These are phyloP conservation scores for Acleris cristana DNA, from an alignment of 2,888 invertebrate species.

Conservation along the genomic window DNA sequence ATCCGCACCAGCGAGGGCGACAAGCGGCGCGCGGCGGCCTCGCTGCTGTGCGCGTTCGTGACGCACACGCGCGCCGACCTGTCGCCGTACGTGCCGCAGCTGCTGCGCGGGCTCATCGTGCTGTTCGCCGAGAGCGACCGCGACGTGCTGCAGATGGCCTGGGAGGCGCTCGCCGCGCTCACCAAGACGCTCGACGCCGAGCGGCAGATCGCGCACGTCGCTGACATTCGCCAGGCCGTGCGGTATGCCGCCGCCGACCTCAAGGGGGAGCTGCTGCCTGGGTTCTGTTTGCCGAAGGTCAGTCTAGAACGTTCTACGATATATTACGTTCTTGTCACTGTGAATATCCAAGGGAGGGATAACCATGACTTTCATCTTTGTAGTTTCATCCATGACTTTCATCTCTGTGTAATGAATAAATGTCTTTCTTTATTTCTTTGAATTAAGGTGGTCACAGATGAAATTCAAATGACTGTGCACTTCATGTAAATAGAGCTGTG, in stretches of 20 bases:
- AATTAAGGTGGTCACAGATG: too few relatives aligned
- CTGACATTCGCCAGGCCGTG: constrained; percentile 96
- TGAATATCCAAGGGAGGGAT: too few relatives aligned
- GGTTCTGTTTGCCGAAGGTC: constrained; percentile 96
- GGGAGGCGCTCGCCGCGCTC: constrained; percentile 95
- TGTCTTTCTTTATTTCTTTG: too few relatives aligned
- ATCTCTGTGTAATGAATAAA: too few relatives aligned
- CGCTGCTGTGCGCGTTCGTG: constrained; percentile 95
- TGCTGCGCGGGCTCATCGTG: constrained; percentile 93
- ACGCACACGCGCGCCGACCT: constrained; percentile 95
- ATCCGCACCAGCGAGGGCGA: constrained; percentile 90
- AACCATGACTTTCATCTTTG: too few relatives aligned
- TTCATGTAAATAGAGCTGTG: too few relatives aligned
- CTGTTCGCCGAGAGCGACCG: constrained; percentile 92
- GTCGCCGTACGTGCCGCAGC: constrained; percentile 92
- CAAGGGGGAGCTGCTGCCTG: constrained; percentile 92
- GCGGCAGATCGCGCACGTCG: constrained; percentile 93
- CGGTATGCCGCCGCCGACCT: constrained; percentile 94
- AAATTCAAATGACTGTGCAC: too few relatives aligned
- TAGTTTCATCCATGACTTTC: too few relatives aligned
- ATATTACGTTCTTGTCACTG: background rate
- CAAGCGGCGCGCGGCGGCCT: constrained; percentile 90
- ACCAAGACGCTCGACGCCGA: constrained; percentile 93
- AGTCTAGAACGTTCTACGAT: background rate
- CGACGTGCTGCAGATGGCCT: constrained; percentile 89